A percentile compares a stretch with the other conserved stretches of the same genome.
Evolutionary conservation across 2,888 invertebrate species (phyloP).

Genomic region (Sepiola atlantica): DNA sequence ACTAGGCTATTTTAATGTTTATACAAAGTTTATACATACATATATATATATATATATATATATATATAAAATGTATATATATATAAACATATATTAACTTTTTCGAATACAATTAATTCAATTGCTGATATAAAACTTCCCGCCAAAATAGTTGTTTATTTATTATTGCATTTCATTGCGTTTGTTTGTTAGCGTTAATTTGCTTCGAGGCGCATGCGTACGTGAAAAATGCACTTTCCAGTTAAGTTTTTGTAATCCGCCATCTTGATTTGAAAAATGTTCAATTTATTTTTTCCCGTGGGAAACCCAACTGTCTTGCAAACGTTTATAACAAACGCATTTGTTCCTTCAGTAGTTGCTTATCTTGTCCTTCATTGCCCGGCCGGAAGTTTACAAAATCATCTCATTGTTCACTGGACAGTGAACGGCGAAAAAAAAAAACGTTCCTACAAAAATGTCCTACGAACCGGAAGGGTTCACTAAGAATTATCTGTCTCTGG

Average conservation of each 20-base stretch:
- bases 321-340: neutral
- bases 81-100: neutral
- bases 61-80: neutral
- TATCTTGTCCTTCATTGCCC: neutral
- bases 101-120: neutral
- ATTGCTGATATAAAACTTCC: neutral
- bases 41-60: neutral
- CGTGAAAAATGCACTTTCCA: constrained; percentile 19
- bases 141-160: neutral
- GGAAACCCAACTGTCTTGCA: neutral
- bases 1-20: no score
- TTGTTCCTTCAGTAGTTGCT: neutral
- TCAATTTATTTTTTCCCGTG: neutral
- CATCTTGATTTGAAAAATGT: neutral
- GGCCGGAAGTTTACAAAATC: constrained; percentile 6
- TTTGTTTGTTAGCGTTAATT: neutral
- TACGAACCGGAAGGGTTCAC: neutral
- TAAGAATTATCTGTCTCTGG: neutral
- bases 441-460: neutral
- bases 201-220: neutral
- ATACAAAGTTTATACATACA: no score
- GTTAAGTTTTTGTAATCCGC: neutral
- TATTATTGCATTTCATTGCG: neutral
- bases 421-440: neutral
- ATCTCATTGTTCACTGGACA: constrained; percentile 7